Conservation (phyloP, 2,113 vertebrate species). For the Podocnemis expansa region DNA sequence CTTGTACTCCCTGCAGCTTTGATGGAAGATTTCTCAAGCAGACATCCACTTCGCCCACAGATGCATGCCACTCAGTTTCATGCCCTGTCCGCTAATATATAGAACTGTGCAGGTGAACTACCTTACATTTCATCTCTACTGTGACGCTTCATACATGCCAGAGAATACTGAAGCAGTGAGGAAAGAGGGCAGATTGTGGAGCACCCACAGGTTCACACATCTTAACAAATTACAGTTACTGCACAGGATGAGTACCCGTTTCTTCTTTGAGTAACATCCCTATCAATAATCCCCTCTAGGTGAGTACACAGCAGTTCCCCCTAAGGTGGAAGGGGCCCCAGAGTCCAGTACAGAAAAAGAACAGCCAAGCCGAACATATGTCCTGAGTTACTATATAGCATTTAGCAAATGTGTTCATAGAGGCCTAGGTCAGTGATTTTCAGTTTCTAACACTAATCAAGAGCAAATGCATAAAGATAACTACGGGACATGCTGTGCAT, state of each 20-base stretch:
- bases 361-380: neutral
- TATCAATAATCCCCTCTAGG: neutral
- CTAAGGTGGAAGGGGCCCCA: neutral
- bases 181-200: neutral
- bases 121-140: neutral
- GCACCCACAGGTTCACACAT: neutral
- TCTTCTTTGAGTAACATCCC: neutral
- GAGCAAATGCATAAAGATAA: too few relatives aligned
- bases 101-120: neutral
- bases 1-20: neutral
- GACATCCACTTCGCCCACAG: neutral
- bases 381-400: neutral
- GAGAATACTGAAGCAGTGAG: neutral
- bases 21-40: neutral
- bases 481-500: too few relatives aligned
- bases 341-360: neutral
- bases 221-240: neutral
- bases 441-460: too few relatives aligned
- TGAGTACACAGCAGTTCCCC: neutral
- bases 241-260: neutral
- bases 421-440: neutral
- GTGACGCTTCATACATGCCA: neutral
- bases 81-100: neutral
- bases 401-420: neutral
- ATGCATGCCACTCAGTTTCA: neutral